These are phyloP conservation scores for Heliconius hermathena DNA, from an alignment of 1,140 invertebrate species.

Conservation along the genomic window DNA sequence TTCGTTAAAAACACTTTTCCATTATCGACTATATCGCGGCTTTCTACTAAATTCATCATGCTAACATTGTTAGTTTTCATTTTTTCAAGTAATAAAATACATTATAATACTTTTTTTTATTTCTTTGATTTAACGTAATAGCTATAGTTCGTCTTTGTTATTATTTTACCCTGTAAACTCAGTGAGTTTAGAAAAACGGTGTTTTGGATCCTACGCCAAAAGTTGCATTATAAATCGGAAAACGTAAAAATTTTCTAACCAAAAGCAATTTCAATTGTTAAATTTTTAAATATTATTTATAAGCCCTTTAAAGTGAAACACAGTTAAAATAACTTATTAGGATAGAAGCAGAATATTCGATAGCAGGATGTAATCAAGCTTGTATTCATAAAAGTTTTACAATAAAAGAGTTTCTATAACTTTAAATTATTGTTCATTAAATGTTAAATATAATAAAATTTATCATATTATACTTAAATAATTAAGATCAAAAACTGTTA, in stretches of 20 bases:
- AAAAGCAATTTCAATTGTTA: no score
- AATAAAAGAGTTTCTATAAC: background rate
- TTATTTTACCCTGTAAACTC: no score
- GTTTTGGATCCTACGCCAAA: no score
- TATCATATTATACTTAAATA: background rate
- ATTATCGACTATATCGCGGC: constrained; percentile 43
- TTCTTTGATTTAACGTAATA: no score
- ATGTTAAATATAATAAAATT: background rate
- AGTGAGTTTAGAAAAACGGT: no score
- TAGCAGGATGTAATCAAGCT: background rate
- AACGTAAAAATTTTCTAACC: no score
- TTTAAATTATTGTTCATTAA: background rate
- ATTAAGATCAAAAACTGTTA: no score
- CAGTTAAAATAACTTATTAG: background rate
- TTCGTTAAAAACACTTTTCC: constrained; percentile 49
- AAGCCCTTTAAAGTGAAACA: background rate
- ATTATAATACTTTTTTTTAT: no score
- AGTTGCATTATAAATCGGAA: no score
- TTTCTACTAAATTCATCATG: constrained; percentile 53
- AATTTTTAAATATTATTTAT: background rate
- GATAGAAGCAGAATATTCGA: background rate
- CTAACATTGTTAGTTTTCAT: constrained; percentile 18
- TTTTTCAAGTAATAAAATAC: no score
- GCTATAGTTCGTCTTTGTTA: no score
- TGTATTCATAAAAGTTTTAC: background rate